Evolutionary conservation across 2,797 vertebrate species (phyloP), one percentile per base, ranked within the genome.

Genomic region (Distichodus sexfasciatus): DNA sequence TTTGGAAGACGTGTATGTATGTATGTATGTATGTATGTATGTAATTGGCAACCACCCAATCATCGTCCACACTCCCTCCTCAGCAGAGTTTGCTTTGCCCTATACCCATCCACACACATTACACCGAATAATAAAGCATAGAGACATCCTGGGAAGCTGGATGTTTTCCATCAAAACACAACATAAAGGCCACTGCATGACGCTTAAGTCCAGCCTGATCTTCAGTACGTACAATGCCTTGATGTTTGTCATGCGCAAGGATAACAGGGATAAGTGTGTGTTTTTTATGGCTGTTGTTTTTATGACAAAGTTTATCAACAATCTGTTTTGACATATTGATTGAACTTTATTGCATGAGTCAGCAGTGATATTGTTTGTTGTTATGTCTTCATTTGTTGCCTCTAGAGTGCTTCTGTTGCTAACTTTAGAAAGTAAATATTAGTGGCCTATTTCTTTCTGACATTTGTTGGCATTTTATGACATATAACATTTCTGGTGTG

Each of bases 381-480:
- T 10, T 17, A 31, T 17, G 8, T 9, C 11, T 55, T 29, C 15
- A 48, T 48, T 31, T 47, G 24, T 28, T 46, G 15, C 53, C 47
- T 28, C 0, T 26, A 40, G 31, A 24, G 17, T 55, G 29, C 24
- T 38, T n/a, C 50, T 19, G 23, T 33, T 44, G 40, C 11, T 47
- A 40, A 24, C 62, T 15, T 24, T 21, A 2, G 2, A 11, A 50
- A 57, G 26, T 2, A 53, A 41, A 10, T 6, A 48, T 28, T 61
- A 23, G 15, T 55, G 46, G 26, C 48, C 24, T 40, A 26, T 48
- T 58, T 63, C 36, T 24, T 59, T 23, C 31, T 67, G 64, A 76
- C 69, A 58, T 71, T 76, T 71, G 26, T 51, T 67, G 43, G 65
- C 74, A 76, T 76, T 76, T 68, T 67, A 59, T 72, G 64, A 68